Evolutionary conservation across 1,140 invertebrate genomes (phyloP), one percentile per base, ranked within the genome.

Genomic region (Macrobrachium rosenbergii): DNA sequence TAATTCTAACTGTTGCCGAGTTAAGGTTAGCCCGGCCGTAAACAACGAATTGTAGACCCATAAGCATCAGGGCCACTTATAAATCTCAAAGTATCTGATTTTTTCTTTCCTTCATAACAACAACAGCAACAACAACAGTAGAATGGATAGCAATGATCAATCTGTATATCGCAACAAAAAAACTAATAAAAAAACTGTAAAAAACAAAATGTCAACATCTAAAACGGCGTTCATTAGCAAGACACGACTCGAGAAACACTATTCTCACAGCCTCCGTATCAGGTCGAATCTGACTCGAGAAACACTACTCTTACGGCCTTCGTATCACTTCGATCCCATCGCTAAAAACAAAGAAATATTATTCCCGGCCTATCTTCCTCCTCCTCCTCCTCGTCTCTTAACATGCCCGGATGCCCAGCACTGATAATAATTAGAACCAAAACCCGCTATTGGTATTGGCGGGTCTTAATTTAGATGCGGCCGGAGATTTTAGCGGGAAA

Each of bases 401-500:
- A 43, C 78, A 21, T 62, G 52, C 58, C 17, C 78, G 28, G 28
- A 12, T 21, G n/a, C 58, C 43, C 23, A 63, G 58, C 62, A 43
- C 12, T 62, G 37, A 58, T 81, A 69, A 69, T 69, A 28, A 69
- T 43, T 23, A 60, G 59, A 28, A 63, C 43, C 78, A 43, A 21
- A 43, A 63, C 78, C 78, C 75, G 37, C 12, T 28, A 81, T 14
- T 21, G 21, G 67, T 69, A 69, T 21, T 28, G 67, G 67, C 67
- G 14, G 11, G 21, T 19, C 19, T 60, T 84, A 84, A 84, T 84
- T 77, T 77, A 84, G 75, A 84, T 77, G 62, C 72, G 73, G 21
- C 72, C 77, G 52, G 64, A 77, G 82, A 84, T 84, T 84, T 84
- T 77, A 60, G 72, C 82, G 72, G n/a, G 69, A 76, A 77, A 77